A percentile compares a stretch with the other conserved stretches of the same genome.
Evolutionary conservation across 2,888 invertebrate species (phyloP).

Genomic region (Trissoscelio sp.): DNA sequence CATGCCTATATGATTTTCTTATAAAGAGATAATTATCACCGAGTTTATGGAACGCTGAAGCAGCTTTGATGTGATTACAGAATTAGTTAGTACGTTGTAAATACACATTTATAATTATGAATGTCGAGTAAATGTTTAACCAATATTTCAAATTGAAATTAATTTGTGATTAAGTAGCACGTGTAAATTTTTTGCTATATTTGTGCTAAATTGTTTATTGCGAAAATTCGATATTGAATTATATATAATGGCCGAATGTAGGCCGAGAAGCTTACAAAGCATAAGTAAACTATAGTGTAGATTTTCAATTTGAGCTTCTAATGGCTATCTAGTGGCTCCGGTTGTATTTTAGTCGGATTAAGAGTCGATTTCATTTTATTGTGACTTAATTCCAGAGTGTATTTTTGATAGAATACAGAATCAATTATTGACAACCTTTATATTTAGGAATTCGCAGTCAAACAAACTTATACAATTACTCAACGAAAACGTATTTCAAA

Average conservation of each 20-base stretch:
- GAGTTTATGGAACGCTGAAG: constrained; percentile 11
- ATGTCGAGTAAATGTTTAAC: background rate
- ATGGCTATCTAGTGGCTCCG: constrained; percentile 19
- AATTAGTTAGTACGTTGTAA: constrained; percentile 13
- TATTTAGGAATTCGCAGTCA: no score
- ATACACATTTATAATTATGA: background rate
- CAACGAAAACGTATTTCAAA: no score
- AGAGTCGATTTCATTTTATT: constrained; percentile 21
- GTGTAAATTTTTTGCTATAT: background rate
- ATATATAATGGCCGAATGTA: constrained; percentile 23
- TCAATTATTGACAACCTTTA: no score
- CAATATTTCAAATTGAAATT: background rate
- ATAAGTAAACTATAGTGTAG: constrained; percentile 21
- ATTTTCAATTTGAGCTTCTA: constrained; percentile 17
- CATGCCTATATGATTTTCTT: background rate
- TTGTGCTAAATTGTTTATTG: background rate
- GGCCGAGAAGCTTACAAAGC: constrained; percentile 28
- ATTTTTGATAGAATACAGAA: no score
- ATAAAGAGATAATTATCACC: constrained; percentile 17
- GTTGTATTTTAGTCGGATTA: constrained; percentile 29
- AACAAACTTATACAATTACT: no score
- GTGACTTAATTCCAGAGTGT: no score
- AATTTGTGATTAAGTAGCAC: background rate
- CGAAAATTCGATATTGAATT: constrained; percentile 5
- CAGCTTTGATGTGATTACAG: constrained; percentile 20